phyloP scores from a whole-genome alignment of 1,140 invertebrate genomes.

The Gyrodactylus salaris region DNA sequence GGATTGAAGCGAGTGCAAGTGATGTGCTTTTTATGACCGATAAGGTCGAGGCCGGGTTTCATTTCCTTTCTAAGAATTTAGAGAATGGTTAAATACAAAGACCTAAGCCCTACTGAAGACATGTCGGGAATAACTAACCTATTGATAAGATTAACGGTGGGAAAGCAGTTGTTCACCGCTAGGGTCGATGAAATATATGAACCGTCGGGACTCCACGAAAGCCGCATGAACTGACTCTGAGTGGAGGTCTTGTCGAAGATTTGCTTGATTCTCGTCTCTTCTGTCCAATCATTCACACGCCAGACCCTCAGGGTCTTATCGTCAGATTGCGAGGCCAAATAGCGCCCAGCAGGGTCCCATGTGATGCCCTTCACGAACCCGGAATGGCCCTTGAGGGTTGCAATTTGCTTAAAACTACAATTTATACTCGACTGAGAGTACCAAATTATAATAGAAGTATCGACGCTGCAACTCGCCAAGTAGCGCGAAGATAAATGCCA shows the following conservation, averaged over 20 bases:
- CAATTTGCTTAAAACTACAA: constrained; percentile 18
- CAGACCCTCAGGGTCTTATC: constrained; percentile 69
- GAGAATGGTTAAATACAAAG: too few relatives aligned
- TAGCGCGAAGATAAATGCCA: constrained; percentile 73
- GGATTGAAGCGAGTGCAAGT: constrained; percentile 33
- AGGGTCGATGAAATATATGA: constrained; percentile 75
- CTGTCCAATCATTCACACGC: constrained; percentile 64
- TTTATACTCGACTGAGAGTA: constrained; percentile 28
- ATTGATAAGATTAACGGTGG: constrained; percentile 34
- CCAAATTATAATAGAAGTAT: constrained; percentile 80
- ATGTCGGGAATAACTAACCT: too few relatives aligned
- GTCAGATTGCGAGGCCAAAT: constrained; percentile 47
- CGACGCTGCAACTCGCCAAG: constrained; percentile 68
- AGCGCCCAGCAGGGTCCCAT: constrained; percentile 94
- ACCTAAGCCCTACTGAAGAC: too few relatives aligned
- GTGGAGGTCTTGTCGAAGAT: constrained; percentile 42
- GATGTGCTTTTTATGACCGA: constrained; percentile 75
- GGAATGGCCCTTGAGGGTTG: constrained; percentile 42
- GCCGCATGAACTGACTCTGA: constrained; percentile 24
- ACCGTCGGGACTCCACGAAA: constrained; percentile 87
- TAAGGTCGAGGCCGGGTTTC: constrained; percentile 54
- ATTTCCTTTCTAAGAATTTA: constrained; percentile 18
- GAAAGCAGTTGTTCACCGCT: constrained; percentile 82
- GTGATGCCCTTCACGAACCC: constrained; percentile 62
- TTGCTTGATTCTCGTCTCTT: constrained; percentile 44